phyloP scores from a whole-genome alignment of 2,797 vertebrate genomes.

The Huso huso region DNA sequence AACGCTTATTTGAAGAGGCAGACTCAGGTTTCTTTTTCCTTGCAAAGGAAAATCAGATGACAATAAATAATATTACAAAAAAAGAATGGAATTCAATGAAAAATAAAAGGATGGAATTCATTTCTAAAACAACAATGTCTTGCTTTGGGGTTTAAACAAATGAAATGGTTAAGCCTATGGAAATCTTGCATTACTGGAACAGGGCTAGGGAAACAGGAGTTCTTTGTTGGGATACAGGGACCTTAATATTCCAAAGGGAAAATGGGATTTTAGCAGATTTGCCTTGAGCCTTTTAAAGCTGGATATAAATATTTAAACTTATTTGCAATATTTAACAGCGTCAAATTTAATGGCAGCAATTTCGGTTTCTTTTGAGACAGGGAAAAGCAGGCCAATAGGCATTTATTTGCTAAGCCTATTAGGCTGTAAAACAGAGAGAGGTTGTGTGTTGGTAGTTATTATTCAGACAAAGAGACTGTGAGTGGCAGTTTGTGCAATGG shows the following conservation, averaged over 20 bases:
- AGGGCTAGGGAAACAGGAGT: not conserved
- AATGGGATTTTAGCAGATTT: slow-evolving; percentile 22
- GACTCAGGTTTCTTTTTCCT: too few relatives aligned
- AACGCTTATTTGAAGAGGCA: too few relatives aligned
- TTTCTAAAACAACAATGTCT: too few relatives aligned
- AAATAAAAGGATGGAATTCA: too few relatives aligned
- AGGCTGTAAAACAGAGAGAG: slow-evolving; percentile 44
- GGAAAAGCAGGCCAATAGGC: slow-evolving; percentile 41
- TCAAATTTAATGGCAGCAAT: slow-evolving; percentile 45
- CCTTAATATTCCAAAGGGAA: slow-evolving; percentile 7
- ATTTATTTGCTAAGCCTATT: slow-evolving; percentile 64
- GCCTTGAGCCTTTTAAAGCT: slow-evolving; percentile 28
- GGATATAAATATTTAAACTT: slow-evolving; percentile 35
- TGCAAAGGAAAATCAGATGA: too few relatives aligned
- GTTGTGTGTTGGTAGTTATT: slow-evolving; percentile 36
- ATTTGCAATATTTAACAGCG: slow-evolving; percentile 30
- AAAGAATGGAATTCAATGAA: too few relatives aligned
- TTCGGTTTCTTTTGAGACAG: slow-evolving; percentile 30
- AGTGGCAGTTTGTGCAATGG: slow-evolving; percentile 50
- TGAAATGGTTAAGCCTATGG: not conserved
- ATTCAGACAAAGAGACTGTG: slow-evolving; percentile 46
- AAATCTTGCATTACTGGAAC: not conserved
- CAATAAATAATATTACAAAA: too few relatives aligned
- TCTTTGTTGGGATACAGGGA: slow-evolving; percentile 7
- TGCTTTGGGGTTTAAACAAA: too few relatives aligned